A percentile compares a stretch with the other conserved stretches of the same genome.
These are phyloP conservation scores for Ceyx erithaca DNA, from an alignment of 2,797 vertebrate species.

Conservation along the genomic window DNA sequence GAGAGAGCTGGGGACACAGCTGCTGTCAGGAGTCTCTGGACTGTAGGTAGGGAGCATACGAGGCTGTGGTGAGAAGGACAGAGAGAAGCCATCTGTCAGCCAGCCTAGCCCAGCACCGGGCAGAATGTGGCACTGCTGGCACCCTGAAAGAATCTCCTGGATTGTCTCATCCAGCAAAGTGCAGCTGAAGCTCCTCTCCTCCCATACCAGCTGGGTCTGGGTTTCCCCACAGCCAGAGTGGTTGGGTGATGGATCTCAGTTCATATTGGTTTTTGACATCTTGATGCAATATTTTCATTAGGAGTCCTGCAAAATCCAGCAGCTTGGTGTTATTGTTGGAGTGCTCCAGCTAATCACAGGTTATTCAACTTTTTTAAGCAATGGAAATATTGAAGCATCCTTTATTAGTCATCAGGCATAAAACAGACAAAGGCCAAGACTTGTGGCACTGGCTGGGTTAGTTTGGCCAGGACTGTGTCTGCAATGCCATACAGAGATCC, in stretches of 20 bases:
- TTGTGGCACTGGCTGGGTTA: not conserved
- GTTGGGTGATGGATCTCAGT: not conserved
- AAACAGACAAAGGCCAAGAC: not conserved
- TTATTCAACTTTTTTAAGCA: not conserved
- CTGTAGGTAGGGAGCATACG: too few relatives aligned
- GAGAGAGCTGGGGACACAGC: too few relatives aligned
- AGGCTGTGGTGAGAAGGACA: not conserved
- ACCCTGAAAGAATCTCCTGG: not conserved
- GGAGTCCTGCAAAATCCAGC: not conserved
- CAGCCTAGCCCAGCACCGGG: accelerated
- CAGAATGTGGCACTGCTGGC: accelerated
- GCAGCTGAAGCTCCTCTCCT: not conserved
- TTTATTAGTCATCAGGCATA: not conserved
- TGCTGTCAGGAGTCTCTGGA: accelerated
- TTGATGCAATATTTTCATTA: not conserved
- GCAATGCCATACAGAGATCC: not conserved
- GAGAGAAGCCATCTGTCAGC: not conserved
- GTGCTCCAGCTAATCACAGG: not conserved
- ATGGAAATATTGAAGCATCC: not conserved
- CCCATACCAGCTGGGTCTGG: not conserved
- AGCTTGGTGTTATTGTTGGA: not conserved
- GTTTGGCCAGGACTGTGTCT: not conserved
- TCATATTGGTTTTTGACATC: not conserved
- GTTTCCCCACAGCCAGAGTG: not conserved
- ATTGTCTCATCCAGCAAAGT: not conserved